phyloP scores from a whole-genome alignment of 1,140 invertebrate genomes.

The Papilio polyxenes region DNA sequence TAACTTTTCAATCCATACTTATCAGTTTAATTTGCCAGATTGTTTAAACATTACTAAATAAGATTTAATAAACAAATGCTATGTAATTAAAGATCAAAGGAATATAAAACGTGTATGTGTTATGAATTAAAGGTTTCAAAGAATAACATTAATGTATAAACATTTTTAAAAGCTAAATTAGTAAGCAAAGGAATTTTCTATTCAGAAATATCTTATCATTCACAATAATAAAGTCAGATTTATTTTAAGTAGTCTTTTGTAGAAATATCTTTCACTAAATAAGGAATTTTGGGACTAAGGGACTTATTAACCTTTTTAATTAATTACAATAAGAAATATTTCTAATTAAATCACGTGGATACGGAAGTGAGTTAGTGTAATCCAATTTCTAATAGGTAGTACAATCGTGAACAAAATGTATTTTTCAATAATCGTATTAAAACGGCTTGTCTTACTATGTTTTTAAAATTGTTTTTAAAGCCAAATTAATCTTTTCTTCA shows the following conservation, averaged over 20 bases:
- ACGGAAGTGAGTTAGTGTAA: conserved; percentile 20
- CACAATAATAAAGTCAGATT: no score
- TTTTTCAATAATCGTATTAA: neutral
- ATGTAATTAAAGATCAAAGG: neutral
- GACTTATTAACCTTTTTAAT: no score
- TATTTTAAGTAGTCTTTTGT: neutral
- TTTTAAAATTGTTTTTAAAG: neutral
- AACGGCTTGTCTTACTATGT: neutral
- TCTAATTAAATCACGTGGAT: conserved; percentile 14
- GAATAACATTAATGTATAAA: neutral
- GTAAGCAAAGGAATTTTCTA: neutral
- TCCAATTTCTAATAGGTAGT: neutral
- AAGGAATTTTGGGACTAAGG: no score
- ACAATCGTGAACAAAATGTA: conserved; percentile 1
- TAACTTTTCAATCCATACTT: neutral
- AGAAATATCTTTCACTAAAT: no score
- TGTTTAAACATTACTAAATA: neutral
- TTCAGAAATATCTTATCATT: neutral
- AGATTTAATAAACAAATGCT: neutral
- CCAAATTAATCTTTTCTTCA: neutral
- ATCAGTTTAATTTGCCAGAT: neutral
- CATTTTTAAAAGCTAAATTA: neutral
- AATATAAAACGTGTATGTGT: neutral
- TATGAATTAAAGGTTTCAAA: neutral
- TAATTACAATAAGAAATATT: neutral